Conservation (phyloP, 2,888 invertebrate genomes). For the Homarus gammarus region DNA sequence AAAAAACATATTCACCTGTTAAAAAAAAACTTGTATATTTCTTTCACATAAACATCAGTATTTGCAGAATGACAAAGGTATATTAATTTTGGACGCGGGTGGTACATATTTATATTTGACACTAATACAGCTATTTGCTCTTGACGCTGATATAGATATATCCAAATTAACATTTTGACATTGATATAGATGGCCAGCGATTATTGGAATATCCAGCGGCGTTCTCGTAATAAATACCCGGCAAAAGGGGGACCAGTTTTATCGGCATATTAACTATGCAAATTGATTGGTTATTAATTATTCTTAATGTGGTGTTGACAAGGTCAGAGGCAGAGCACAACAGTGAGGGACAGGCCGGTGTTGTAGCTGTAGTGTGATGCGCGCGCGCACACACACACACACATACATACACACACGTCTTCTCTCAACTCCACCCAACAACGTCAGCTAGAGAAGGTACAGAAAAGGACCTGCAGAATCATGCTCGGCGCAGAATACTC, state of each 20-base stretch:
- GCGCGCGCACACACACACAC: neutral
- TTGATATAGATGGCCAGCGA: neutral
- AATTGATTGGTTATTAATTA: constrained; percentile 31
- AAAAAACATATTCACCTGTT: neutral
- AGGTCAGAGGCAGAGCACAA: neutral
- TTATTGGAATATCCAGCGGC: neutral
- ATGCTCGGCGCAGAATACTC: no score
- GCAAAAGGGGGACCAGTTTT: neutral
- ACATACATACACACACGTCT: neutral
- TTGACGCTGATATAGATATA: neutral
- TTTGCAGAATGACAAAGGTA: neutral
- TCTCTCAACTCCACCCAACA: no score
- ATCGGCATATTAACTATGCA: constrained; percentile 11
- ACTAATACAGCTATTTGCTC: neutral
- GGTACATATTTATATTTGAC: neutral
- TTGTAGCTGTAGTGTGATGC: no score
- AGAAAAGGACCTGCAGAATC: no score
- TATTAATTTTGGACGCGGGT: neutral
- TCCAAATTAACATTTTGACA: constrained; percentile 5
- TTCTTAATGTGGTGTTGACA: neutral
- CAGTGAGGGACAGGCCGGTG: no score
- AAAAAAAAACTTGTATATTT: no score
- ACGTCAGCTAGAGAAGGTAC: no score
- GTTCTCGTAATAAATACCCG: constrained; percentile 20
- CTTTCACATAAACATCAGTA: neutral